These are phyloP conservation scores for Protonemura montana DNA, from an alignment of 2,888 invertebrate species.

Conservation along the genomic window DNA sequence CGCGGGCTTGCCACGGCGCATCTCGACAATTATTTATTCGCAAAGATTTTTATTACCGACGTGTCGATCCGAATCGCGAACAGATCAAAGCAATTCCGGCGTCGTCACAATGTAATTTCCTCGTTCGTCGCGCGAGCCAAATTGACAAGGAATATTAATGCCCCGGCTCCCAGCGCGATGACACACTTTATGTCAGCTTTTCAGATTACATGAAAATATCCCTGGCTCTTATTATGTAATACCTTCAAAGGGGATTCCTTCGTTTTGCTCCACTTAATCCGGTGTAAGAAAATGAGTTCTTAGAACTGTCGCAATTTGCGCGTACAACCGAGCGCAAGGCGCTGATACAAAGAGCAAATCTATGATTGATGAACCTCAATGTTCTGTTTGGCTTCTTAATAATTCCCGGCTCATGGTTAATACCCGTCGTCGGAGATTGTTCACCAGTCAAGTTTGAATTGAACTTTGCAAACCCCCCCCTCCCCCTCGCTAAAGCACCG, in stretches of 20 bases:
- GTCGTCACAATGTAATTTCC: background rate
- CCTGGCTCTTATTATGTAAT: constrained; percentile 4
- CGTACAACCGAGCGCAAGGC: background rate
- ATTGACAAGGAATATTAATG: constrained; percentile 12
- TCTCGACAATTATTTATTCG: background rate
- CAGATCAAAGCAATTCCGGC: background rate
- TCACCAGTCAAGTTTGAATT: background rate
- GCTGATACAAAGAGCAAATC: background rate
- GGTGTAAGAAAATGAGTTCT: background rate
- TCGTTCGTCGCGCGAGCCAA: background rate
- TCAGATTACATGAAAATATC: constrained; percentile 2
- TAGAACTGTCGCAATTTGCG: constrained; percentile 4
- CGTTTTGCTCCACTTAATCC: background rate
- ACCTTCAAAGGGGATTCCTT: background rate
- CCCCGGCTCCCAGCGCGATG: background rate
- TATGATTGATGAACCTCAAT: background rate
- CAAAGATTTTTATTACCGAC: background rate
- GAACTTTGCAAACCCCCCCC: background rate
- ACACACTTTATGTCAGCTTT: constrained; percentile 7
- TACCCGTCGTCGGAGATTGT: background rate
- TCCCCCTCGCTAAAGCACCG: background rate
- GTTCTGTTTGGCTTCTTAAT: constrained; percentile 2
- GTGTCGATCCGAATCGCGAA: background rate
- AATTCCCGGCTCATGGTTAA: background rate
- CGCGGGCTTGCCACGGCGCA: background rate